These are phyloP conservation scores for Ectropis crepuscularia DNA, from an alignment of 2,888 invertebrate genomes.

Conservation along the genomic window DNA sequence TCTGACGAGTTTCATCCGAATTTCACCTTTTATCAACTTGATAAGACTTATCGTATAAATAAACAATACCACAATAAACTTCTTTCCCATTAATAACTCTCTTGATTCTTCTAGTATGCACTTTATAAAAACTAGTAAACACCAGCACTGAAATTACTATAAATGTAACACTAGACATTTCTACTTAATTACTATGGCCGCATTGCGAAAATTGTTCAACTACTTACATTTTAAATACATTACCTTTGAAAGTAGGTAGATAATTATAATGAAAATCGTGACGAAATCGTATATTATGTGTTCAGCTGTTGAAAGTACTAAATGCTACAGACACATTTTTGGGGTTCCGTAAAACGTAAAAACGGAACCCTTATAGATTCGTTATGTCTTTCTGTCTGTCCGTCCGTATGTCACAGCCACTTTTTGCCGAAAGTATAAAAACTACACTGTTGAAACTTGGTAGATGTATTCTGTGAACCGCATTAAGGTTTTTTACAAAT, in stretches of 20 bases:
- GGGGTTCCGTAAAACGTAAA: too few species aligned
- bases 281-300: slow-evolving; percentile 50
- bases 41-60: slow-evolving; percentile 4
- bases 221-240: slow-evolving; percentile 44
- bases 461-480: too few species aligned
- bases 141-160: slow-evolving; percentile 42
- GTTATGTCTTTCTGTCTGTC: too few species aligned
- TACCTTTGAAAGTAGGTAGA: slow-evolving; percentile 20
- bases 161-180: slow-evolving; percentile 29
- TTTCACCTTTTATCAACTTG: slow-evolving; percentile 2
- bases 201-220: slow-evolving; percentile 33
- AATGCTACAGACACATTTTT: background rate
- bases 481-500: too few species aligned
- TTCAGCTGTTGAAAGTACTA: slow-evolving; percentile 47
- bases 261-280: slow-evolving; percentile 54
- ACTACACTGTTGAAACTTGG: too few species aligned
- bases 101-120: slow-evolving; percentile 62
- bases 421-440: too few species aligned
- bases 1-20: background rate
- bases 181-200: slow-evolving; percentile 34
- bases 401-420: too few species aligned
- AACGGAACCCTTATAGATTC: too few species aligned
- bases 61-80: slow-evolving; percentile 66
- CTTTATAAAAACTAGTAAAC: slow-evolving; percentile 36
- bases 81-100: slow-evolving; percentile 67